Evolutionary conservation across 2,113 vertebrate genomes (phyloP), one percentile per base, ranked within the genome.

Genomic region (Ellobius talpinus): DNA sequence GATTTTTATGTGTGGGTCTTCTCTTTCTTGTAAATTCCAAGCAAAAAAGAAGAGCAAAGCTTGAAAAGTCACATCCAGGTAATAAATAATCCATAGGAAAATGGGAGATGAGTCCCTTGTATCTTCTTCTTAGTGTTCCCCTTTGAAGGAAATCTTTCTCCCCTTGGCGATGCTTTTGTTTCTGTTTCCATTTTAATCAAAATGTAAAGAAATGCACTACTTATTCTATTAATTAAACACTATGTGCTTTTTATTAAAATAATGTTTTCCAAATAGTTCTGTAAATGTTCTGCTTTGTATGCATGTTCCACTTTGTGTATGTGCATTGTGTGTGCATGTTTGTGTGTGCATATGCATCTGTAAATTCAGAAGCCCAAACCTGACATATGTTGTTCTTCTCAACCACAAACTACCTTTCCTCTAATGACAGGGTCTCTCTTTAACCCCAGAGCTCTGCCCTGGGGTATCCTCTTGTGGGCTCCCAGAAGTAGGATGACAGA

Each of bases 21-120:
- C n/a, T 39, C 50, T 4, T 42, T 1, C 89, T 82, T 29, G 45
- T 82, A n/a, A 72, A 92, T 94, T 95, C 72, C n/a, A 94, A 65
- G n/a, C 68, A 76, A 33, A 33, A 33, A 85, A 87, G 73, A 55
- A 94, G 50, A 94, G 42, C 84, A 87, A 87, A 33, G 4, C 50
- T 87, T 92, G 12, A 23, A 68, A 63, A 94, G 50, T 84, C 52
- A 73, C 89, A 77, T 47, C 45, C 58, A 87, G 47, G 91, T 14
- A 74, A 73, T 36, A 31, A 79, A 73, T 36, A 31, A 96, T 24
- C 93, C 36, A 68, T 11, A 73, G 55, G 45, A 77, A 93, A 93
- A 55, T 52, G 19, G 1, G 23, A 3, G 91, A 79, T 39, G 58
- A 84, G 11, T 70, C 73, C 7, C 14, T 92, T 63, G 3, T 47